Percentiles rank a stretch among this genome's conserved stretches.
Conservation (phyloP, 2,113 vertebrate genomes). For the Tetraodon nigroviridis region DNA sequence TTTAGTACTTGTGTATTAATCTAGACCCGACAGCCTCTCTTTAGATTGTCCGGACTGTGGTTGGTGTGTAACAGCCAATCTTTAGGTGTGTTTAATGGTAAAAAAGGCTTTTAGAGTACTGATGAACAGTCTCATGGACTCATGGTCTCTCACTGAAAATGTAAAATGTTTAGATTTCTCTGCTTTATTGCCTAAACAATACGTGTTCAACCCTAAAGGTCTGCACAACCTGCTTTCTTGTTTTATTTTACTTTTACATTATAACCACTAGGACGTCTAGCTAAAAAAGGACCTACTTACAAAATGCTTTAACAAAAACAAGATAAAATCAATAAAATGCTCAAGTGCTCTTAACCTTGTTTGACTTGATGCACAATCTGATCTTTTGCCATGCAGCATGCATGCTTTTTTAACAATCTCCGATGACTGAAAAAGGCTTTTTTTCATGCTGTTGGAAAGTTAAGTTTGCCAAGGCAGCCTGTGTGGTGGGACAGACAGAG, state of each 20-base stretch:
- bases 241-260: background rate
- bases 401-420: too few species aligned
- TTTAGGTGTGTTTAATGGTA: too few species aligned
- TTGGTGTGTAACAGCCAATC: too few species aligned
- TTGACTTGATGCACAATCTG: slow-evolving; percentile 29
- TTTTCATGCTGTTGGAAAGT: slow-evolving; percentile 52
- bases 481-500: slow-evolving; percentile 41
- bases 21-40: too few species aligned
- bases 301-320: too few species aligned
- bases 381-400: slow-evolving; percentile 24
- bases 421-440: too few species aligned
- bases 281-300: slow-evolving; percentile 23
- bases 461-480: slow-evolving; percentile 45
- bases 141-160: too few species aligned
- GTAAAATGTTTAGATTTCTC: too few species aligned
- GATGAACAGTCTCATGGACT: too few species aligned
- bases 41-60: too few species aligned
- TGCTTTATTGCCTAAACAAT: background rate
- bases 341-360: slow-evolving; percentile 5
- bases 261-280: slow-evolving; percentile 34
- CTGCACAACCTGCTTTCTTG: background rate
- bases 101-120: too few species aligned
- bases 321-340: background rate
- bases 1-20: too few species aligned
- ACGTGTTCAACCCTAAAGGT: background rate